phyloP scores from a whole-genome alignment of 2,888 invertebrate genomes.

The Ophion ventricosus region DNA sequence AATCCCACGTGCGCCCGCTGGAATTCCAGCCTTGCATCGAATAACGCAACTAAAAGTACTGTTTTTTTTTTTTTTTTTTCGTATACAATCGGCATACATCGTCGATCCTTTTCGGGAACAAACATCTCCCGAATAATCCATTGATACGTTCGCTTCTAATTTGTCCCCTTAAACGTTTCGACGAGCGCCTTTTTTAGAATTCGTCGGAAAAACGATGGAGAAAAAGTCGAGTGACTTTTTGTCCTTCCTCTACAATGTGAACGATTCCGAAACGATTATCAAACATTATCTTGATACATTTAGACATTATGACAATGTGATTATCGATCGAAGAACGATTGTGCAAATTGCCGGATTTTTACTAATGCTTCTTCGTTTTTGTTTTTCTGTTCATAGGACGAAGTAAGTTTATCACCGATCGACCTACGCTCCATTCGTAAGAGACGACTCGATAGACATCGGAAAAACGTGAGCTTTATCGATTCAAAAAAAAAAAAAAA shows the following conservation, averaged over 20 bases:
- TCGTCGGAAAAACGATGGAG: not conserved
- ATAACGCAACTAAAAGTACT: not conserved
- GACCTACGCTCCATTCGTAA: conserved; percentile 67
- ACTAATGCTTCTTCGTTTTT: conserved; percentile 73
- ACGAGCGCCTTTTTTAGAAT: not conserved
- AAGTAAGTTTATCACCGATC: conserved; percentile 82
- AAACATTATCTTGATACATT: not conserved
- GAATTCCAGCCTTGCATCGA: conserved; percentile 3
- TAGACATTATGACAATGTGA: not conserved
- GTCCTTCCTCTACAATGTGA: not conserved
- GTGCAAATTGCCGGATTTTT: not conserved
- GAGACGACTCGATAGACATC: conserved; percentile 71
- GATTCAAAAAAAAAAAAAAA: conserved; percentile 50
- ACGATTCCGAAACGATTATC: not conserved
- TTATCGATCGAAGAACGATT: not conserved
- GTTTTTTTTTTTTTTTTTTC: not conserved
- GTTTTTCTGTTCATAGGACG: conserved; percentile 83
- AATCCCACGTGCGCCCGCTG: not conserved
- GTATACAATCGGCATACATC: not conserved
- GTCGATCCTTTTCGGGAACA: conserved; percentile 1
- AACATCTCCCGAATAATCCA: conserved; percentile 15
- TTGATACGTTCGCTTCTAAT: conserved; percentile 19
- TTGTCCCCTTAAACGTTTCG: conserved; percentile 5
- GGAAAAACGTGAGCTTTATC: conserved; percentile 78
- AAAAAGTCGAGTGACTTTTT: not conserved